Base-by-base conservation (phyloP, 2,113 vertebrate genomes). In the Semicossyphus pulcher region DNA sequence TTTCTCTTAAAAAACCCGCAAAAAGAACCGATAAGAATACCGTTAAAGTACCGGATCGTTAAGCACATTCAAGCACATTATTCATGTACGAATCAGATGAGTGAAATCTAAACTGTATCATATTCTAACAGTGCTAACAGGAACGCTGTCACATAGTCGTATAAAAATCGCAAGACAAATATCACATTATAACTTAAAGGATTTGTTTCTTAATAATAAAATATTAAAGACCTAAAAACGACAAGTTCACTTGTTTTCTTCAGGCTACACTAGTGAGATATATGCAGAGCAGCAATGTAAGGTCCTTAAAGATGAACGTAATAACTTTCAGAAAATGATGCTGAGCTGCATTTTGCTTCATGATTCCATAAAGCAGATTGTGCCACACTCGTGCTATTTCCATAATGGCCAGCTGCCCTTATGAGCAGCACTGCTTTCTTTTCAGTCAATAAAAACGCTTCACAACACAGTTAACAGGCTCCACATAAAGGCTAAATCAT, bases 381-480 rank as follows among this genome's bases (percentile, higher is more conserved):
- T n/a, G n/a, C n/a, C n/a, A n/a, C n/a, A n/a, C n/a, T n/a, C n/a
- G n/a, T n/a, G n/a, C 6, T 14, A 14, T 14, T 39, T 39, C 32
- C 29, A 57, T 54, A 67, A 54, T 42, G 36, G 44, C 37, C 58
- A 74, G 60, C 32, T 70, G 54, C 23, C n/a, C 8, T 39, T 20
- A 29, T 59, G 10, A 68, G 25, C 51, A 66, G 37, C 53, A 42
- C 18, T 9, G 5, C n/a, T 63, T 3, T n/a, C n/a, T 23, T 21
- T 12, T 68, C 29, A 21, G 11, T 39, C 14, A 52, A 10, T 51
- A 42, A 16, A 64, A 31, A 67, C 7, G 0, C 23, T 53, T 57
- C 11, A 28, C 52, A 64, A 41, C 32, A 59, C 18, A 29, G 21
- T 39, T 36, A 66, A 65, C 39, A 21, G 56, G 45, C 52, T 45